Conservation (phyloP, 2,888 invertebrate genomes). For the Bombylius discolor region DNA sequence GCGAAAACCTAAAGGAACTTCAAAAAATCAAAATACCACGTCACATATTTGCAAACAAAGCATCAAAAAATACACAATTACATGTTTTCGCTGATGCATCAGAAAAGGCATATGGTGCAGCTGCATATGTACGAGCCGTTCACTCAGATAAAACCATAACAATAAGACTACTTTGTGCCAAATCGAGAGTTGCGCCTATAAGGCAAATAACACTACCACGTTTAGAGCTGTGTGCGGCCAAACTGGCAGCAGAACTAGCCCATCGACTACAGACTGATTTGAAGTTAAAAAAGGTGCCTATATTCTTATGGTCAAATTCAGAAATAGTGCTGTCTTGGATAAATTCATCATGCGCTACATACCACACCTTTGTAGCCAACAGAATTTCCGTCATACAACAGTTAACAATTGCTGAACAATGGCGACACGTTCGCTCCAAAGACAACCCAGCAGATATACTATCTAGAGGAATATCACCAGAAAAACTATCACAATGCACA, state of each 20-base stretch:
- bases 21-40: no score
- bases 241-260: not conserved
- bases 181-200: no score
- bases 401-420: not conserved
- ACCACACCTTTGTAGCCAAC: conserved; percentile 7
- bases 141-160: no score
- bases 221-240: no score
- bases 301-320: not conserved
- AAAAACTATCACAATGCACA: conserved; percentile 1
- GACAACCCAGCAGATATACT: conserved; percentile 13
- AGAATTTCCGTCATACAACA: conserved; percentile 12
- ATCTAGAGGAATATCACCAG: conserved; percentile 11
- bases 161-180: no score
- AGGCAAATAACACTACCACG: no score
- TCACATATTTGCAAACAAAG: not conserved
- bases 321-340: not conserved
- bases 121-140: no score
- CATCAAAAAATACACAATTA: not conserved
- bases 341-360: not conserved
- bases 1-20: no score
- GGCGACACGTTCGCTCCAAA: conserved; percentile 11
- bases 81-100: no score
- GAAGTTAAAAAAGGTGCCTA: not conserved
- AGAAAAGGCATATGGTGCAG: no score
- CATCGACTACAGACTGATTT: not conserved